Percentiles rank a stretch among this genome's conserved stretches.
phyloP scores from a whole-genome alignment of 1,140 invertebrate species.

The Zaprionus taronus region DNA sequence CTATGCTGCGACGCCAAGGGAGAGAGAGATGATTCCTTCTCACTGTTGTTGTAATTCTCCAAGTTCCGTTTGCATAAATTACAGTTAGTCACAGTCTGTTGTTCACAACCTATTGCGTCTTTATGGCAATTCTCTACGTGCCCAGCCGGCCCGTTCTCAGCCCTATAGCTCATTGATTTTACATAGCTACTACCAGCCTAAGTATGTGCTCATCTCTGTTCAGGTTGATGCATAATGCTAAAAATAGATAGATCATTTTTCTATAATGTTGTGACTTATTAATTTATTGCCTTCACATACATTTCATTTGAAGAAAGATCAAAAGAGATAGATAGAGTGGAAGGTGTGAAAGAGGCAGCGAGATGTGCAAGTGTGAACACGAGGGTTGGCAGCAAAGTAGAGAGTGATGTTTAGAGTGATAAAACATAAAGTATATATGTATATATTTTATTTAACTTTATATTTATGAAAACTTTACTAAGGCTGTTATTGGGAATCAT shows the following conservation, averaged over 20 bases:
- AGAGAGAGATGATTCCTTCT: background rate
- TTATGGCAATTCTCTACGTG: constrained; percentile 46
- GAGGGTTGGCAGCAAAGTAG: constrained; percentile 31
- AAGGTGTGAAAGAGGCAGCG: background rate
- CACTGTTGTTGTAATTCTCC: background rate
- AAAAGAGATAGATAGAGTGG: background rate
- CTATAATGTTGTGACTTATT: constrained; percentile 34
- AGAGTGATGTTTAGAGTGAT: background rate
- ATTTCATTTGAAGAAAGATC: constrained; percentile 45
- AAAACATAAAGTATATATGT: no score
- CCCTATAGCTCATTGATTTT: constrained; percentile 12
- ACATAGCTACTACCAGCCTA: background rate
- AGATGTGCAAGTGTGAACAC: constrained; percentile 14
- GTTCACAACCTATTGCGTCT: constrained; percentile 51
- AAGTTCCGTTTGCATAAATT: constrained; percentile 67
- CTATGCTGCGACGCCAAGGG: constrained; percentile 16
- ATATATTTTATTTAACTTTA: no score
- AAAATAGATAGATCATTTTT: constrained; percentile 50
- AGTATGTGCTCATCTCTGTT: constrained; percentile 62
- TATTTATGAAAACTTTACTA: no score
- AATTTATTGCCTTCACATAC: constrained; percentile 67
- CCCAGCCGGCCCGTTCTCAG: constrained; percentile 1
- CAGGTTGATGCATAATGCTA: constrained; percentile 47
- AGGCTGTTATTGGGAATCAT: no score
- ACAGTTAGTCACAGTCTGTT: constrained; percentile 36